These are phyloP conservation scores for Laterallus jamaicensis DNA, from an alignment of 2,113 vertebrate species.

Conservation along the genomic window DNA sequence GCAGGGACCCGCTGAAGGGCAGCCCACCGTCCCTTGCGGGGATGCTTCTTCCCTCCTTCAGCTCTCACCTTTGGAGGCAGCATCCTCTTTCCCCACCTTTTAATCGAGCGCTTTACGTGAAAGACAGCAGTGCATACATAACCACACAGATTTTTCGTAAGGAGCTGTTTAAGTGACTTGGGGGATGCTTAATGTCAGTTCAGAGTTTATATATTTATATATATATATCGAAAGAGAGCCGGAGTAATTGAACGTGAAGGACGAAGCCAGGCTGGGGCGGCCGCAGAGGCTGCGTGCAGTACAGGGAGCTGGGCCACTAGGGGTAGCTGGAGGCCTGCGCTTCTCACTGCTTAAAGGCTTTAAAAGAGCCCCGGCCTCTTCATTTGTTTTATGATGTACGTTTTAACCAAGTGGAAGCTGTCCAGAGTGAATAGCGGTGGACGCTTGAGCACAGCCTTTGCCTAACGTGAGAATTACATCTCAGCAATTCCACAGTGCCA, in stretches of 20 bases:
- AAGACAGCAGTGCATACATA: neutral
- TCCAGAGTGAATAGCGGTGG: neutral
- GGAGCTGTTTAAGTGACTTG: neutral
- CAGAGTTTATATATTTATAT: neutral
- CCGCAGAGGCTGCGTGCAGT: constrained; percentile 29
- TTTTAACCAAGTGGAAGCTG: neutral
- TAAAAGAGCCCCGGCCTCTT: neutral
- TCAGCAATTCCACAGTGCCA: neutral
- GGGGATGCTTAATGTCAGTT: neutral
- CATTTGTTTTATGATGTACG: neutral
- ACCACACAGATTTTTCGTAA: neutral
- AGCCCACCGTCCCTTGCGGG: fast-evolving
- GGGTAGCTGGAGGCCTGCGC: constrained; percentile 57
- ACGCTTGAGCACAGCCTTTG: neutral
- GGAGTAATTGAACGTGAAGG: neutral
- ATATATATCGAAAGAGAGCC: neutral
- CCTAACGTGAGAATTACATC: neutral
- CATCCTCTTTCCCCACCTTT: neutral
- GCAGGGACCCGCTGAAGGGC: neutral
- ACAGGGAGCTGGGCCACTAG: constrained; percentile 59
- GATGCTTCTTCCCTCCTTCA: neutral
- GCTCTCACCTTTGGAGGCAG: fast-evolving
- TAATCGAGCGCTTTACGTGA: neutral
- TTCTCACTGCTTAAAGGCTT: neutral
- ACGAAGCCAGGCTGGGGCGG: fast-evolving